Percentiles rank a stretch among this genome's conserved stretches.
Evolutionary conservation across 2,797 vertebrate genomes (phyloP).

Genomic region (Clarias platycephalus): DNA sequence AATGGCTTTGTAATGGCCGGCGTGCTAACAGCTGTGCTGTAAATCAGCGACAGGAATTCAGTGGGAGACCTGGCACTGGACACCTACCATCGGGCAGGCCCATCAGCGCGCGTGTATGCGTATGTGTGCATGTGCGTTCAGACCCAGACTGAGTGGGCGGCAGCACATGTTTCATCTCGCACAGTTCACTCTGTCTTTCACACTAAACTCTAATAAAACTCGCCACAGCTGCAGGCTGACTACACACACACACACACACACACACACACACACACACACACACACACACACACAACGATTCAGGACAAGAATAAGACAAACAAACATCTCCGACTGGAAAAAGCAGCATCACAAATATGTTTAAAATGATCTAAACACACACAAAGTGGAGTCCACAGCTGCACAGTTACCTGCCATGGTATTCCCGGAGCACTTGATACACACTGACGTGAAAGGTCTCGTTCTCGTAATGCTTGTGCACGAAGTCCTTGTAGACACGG

Average conservation of each 20-base stretch:
- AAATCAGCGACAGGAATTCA: constrained; percentile 60
- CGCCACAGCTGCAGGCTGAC: constrained; percentile 35
- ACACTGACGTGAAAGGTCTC: constrained; percentile 87
- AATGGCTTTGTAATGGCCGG: constrained; percentile 68
- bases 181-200: constrained; percentile 29
- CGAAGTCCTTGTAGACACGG: constrained; percentile 89
- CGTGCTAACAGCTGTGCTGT: constrained; percentile 52
- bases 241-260: background rate
- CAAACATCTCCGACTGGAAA: constrained; percentile 12
- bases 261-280: no score
- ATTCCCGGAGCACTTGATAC: constrained; percentile 89
- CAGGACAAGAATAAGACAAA: constrained; percentile 17
- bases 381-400: background rate
- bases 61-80: constrained; percentile 54
- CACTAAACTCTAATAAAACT: constrained; percentile 39
- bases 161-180: constrained; percentile 52
- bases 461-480: constrained; percentile 82
- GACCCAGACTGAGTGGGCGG: constrained; percentile 49
- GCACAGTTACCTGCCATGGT: constrained; percentile 76
- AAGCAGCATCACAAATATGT: constrained; percentile 12
- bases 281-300: background rate
- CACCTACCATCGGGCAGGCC: constrained; percentile 42
- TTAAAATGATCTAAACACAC: constrained; percentile 4
- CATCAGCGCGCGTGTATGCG: constrained; percentile 17
- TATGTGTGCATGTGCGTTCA: constrained; percentile 17